Evolutionary conservation across 2,113 vertebrate species (phyloP), one percentile per base, ranked within the genome.

Genomic region (Carassius auratus): DNA sequence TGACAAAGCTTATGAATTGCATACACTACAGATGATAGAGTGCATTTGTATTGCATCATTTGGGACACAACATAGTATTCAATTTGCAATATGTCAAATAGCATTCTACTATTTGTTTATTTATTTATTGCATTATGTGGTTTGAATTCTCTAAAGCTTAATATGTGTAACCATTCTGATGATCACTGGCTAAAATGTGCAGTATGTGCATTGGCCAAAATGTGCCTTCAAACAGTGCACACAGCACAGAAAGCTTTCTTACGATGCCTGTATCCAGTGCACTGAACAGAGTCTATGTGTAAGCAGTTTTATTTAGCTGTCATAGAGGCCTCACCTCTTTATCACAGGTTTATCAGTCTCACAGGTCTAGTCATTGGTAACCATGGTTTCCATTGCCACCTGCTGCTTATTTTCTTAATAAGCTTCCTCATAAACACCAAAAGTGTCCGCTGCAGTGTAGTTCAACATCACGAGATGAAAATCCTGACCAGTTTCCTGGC

Each of bases 381-480:
- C 23, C 66, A 69, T 69, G 30, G 66, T 69, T 36, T 36, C 66
- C 6, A 2, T 19, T 69, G 26, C 2, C 66, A 69, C 66, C 66
- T 36, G 66, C 71, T 59, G 55, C 55, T 59, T 59, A 59, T 8
- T 59, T 75, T 45, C 71, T 13, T 45, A 75, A 75, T 75, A 75
- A 75, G 7, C 71, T 19, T 75, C n/a, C 71, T 75, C 8, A 45
- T 45, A 48, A 75, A 75, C 36, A 75, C 36, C 71, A 78, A 61
- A 78, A n/a, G 19, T 61, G 55, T 61, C 30, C n/a, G 33, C 30
- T 13, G 0, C 3, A 33, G 1, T 61, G 33, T 9, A 52, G 48
- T 2, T 76, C 14, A 52, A 14, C 7, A 38, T 6, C 52, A 21
- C 15, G 1, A 78, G 10, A 13, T 61, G 36, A 78, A 59, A 55